Conservation (phyloP, 2,888 invertebrate species). For the Pycnomerus fuliginosus region DNA sequence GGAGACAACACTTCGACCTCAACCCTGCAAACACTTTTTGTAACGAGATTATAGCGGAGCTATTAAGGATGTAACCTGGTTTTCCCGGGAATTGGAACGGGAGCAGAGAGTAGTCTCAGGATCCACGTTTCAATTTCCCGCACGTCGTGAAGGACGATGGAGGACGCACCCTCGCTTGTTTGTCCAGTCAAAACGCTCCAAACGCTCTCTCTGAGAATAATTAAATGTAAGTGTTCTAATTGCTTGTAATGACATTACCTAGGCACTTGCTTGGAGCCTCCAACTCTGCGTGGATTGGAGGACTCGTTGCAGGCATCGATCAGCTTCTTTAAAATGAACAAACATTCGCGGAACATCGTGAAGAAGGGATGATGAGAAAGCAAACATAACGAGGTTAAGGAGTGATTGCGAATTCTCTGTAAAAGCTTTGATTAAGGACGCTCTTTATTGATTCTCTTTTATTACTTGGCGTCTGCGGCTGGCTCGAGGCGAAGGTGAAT, state of each 20-base stretch:
- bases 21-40: slow-evolving; percentile 40
- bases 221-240: background rate
- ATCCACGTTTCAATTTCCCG: slow-evolving; percentile 99
- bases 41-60: slow-evolving; percentile 3
- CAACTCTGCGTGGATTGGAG: slow-evolving; percentile 82
- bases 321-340: slow-evolving; percentile 91
- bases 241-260: slow-evolving; percentile 61
- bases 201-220: slow-evolving; percentile 78
- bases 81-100: slow-evolving; percentile 97
- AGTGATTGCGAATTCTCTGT: slow-evolving; percentile 84
- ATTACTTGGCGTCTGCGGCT: slow-evolving; percentile 73
- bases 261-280: slow-evolving; percentile 81
- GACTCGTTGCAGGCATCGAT: slow-evolving; percentile 98
- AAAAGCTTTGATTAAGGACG: slow-evolving; percentile 41
- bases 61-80: slow-evolving; percentile 63
- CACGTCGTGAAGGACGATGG: slow-evolving; percentile 92
- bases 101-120: slow-evolving; percentile 89
- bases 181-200: slow-evolving; percentile 94
- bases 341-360: slow-evolving; percentile 96
- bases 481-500: slow-evolving; percentile 83
- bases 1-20: slow-evolving; percentile 79
- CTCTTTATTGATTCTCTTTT: background rate
- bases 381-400: slow-evolving; percentile 94
- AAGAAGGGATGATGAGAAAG: slow-evolving; percentile 99
- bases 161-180: slow-evolving; percentile 75